Conservation (phyloP, 2,797 vertebrate genomes). For the Lindbergichthys nudifrons region DNA sequence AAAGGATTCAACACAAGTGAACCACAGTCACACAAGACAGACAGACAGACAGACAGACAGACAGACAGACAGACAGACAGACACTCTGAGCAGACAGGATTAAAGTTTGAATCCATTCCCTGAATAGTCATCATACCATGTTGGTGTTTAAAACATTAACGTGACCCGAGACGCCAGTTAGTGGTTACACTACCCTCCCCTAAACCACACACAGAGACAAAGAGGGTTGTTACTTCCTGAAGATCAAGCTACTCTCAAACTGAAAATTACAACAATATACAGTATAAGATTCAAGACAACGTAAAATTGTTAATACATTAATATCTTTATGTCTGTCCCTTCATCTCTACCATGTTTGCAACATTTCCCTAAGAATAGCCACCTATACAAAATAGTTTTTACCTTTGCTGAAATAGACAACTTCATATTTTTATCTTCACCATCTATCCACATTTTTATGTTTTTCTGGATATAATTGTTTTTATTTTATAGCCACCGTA, state of each 20-base stretch:
- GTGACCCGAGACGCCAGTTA: constrained; percentile 68
- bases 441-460: neutral
- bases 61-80: no score
- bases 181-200: constrained; percentile 57
- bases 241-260: constrained; percentile 47
- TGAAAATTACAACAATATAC: constrained; percentile 40
- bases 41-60: no score
- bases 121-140: constrained; percentile 72
- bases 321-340: neutral
- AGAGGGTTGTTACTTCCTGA: constrained; percentile 55
- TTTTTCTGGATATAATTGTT: neutral
- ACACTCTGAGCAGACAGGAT: constrained; percentile 80
- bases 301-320: constrained; percentile 25
- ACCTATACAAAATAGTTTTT: neutral
- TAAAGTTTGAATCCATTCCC: constrained; percentile 76
- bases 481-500: neutral
- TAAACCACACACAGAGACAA: constrained; percentile 65
- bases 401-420: neutral
- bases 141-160: constrained; percentile 77
- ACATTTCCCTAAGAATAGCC: constrained; percentile 13
- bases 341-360: no score
- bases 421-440: neutral
- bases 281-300: constrained; percentile 6
- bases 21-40: no score
- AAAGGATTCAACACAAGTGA: neutral